Evolutionary conservation across 1,140 invertebrate genomes (phyloP), one percentile per base, ranked within the genome.

Genomic region (Lerema accius): DNA sequence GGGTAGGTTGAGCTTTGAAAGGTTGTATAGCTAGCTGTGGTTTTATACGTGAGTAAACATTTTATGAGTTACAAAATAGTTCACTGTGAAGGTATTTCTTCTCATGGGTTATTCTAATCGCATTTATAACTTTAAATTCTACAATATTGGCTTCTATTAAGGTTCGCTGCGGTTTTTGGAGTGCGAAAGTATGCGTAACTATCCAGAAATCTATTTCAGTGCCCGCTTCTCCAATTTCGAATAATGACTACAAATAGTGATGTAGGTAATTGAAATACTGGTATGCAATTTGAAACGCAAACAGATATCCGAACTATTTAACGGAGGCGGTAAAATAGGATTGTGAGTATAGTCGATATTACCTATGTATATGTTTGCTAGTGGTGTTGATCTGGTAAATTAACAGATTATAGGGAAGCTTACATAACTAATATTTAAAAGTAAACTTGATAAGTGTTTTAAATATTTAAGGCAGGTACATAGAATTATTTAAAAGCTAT

Each of bases 31-130:
- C 66, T 37, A 69, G 76, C 72, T 84, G 84, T 43, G 85, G 81
- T 85, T 84, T 86, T 81, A 77, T 78, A 81, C 80, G 66, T 59
- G 79, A 78, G 76, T 79, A 83, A 85, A 86, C 84, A 84, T 86
- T 83, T 84, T 84, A 88, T 86, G 70, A 86, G 80, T 79, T 80
- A 78, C 81, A 75, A 80, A 86, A 85, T 85, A 84, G 80, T 87
- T 87, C 53, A 61, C 51, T 55, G 60, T 71, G 61, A 81, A 80
- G 76, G 63, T 75, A 78, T 71, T 67, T 56, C 32, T 17, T 32
- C n/a, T n/a, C n/a, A 43, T 23, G n/a, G n/a, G 5, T 59, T 35
- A 7, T 11, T 7, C 45, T 26, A 49, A 60, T 60, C 45, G 55
- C 16, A 60, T 49, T 60, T 23, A 48, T 48, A 48, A 60, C 23